Conservation (phyloP, 2,113 vertebrate genomes). For the Perca schrenkii region DNA sequence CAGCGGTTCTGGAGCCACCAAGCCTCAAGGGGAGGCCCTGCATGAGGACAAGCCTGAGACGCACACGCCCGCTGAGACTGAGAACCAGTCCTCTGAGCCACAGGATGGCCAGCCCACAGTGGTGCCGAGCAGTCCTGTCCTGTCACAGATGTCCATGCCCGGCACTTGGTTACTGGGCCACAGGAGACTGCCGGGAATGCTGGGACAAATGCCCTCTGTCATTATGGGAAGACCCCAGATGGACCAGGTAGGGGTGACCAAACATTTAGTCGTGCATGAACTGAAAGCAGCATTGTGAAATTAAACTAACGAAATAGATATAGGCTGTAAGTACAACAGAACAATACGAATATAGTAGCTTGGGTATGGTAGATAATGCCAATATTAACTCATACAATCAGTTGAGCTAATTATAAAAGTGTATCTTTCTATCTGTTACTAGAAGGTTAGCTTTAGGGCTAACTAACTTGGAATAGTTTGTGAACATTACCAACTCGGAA, state of each 20-base stretch:
- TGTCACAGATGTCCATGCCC: conserved; percentile 83
- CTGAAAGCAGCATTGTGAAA: neutral
- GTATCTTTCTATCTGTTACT: neutral
- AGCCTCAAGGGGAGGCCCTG: conserved; percentile 82
- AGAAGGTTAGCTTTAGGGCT: neutral
- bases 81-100: conserved; percentile 53
- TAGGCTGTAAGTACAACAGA: neutral
- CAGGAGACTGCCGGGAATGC: conserved; percentile 89
- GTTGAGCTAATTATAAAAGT: neutral
- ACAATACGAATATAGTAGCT: neutral
- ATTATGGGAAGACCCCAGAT: conserved; percentile 88
- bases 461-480: neutral
- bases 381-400: neutral
- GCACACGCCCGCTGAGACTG: conserved; percentile 13
- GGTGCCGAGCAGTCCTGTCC: conserved; percentile 84
- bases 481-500: neutral
- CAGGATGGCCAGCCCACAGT: conserved; percentile 79
- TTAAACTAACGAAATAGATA: too few relatives aligned
- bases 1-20: conserved; percentile 85
- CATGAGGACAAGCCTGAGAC: conserved; percentile 82
- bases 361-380: neutral
- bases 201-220: conserved; percentile 86
- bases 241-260: conserved; percentile 86
- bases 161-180: conserved; percentile 85
- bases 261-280: conserved; percentile 14